Conservation (phyloP, 2,113 vertebrate genomes). For the Athene noctua region DNA sequence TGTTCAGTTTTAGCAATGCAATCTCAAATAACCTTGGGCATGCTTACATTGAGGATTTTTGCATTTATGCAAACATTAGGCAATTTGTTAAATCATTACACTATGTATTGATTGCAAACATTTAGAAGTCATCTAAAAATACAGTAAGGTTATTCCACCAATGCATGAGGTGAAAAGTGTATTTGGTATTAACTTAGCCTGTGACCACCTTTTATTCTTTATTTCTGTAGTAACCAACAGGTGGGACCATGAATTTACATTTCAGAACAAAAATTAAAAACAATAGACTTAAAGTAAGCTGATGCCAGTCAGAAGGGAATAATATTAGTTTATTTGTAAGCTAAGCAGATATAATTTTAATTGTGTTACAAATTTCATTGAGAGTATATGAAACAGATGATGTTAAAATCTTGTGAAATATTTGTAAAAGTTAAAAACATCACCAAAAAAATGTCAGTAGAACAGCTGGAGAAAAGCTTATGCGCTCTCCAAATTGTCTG, state of each 20-base stretch:
- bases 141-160: background rate
- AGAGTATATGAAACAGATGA: background rate
- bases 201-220: background rate
- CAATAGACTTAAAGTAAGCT: background rate
- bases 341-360: background rate
- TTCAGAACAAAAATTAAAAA: conserved; percentile 21
- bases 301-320: background rate
- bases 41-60: background rate
- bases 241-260: background rate
- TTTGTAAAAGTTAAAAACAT: background rate
- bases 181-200: background rate
- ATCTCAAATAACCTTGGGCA: background rate
- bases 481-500: background rate
- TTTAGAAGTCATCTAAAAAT: background rate
- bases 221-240: background rate
- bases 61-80: background rate
- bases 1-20: background rate
- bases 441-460: background rate
- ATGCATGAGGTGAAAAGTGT: background rate
- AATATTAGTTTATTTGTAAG: background rate
- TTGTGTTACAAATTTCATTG: background rate
- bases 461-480: background rate
- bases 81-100: background rate
- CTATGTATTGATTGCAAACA: background rate
- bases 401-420: background rate